phyloP scores from a whole-genome alignment of 2,888 invertebrate genomes.

The Heliconius hortense region DNA sequence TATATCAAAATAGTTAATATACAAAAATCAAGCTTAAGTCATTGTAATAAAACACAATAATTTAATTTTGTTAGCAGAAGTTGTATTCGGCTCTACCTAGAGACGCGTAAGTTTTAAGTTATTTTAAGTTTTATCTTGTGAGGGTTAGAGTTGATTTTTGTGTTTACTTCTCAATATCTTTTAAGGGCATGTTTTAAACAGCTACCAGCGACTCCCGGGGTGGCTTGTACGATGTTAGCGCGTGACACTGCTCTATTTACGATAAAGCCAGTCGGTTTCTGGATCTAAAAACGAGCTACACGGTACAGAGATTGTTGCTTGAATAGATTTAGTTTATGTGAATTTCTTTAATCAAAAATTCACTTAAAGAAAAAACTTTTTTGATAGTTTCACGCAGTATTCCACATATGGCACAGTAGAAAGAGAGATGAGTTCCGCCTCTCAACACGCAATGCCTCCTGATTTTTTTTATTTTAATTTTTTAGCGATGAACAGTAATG shows the following conservation, averaged over 20 bases:
- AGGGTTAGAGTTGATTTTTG: conserved; percentile 24
- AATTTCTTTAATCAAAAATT: background rate
- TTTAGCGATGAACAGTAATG: background rate
- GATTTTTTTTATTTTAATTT: too few species aligned
- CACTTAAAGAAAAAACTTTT: background rate
- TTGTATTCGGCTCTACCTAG: background rate
- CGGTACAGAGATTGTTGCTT: conserved; percentile 52
- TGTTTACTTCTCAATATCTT: background rate
- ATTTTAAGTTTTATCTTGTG: conserved; percentile 26
- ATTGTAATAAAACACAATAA: conserved; percentile 36
- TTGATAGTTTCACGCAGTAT: too few species aligned
- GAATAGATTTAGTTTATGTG: background rate
- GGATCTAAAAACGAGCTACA: conserved; percentile 59
- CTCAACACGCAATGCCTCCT: too few species aligned
- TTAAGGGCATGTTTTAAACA: conserved; percentile 58
- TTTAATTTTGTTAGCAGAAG: conserved; percentile 12
- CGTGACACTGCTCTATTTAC: conserved; percentile 80
- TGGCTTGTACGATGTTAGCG: conserved; percentile 78
- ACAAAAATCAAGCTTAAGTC: conserved; percentile 48
- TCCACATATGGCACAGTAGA: too few species aligned
- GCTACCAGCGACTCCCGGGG: conserved; percentile 69
- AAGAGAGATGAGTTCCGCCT: too few species aligned
- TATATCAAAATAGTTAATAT: conserved; percentile 49
- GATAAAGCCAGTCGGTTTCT: conserved; percentile 56
- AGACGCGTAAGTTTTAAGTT: background rate